phyloP scores from a whole-genome alignment of 2,888 invertebrate species.

The Tetranychus piercei region DNA sequence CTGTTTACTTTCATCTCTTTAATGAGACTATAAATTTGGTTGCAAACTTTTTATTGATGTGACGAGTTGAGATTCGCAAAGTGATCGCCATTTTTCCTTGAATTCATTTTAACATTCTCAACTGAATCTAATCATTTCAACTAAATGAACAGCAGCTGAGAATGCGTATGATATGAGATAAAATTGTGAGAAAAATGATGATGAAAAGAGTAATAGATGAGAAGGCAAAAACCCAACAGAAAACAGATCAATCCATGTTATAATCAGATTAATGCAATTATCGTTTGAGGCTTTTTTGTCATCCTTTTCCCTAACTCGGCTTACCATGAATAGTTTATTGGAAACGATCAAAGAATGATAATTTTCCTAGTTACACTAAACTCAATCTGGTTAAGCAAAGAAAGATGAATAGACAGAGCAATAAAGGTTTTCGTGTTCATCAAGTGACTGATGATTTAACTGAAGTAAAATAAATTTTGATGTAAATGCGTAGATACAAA shows the following conservation, averaged over 20 bases:
- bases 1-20: too few relatives aligned
- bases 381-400: too few relatives aligned
- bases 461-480: too few relatives aligned
- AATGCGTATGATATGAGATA: background rate
- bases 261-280: background rate
- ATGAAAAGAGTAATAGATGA: background rate
- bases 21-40: too few relatives aligned
- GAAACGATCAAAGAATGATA: background rate
- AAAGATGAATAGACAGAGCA: too few relatives aligned
- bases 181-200: background rate
- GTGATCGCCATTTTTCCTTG: too few relatives aligned
- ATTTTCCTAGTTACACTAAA: too few relatives aligned
- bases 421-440: too few relatives aligned
- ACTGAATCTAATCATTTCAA: background rate
- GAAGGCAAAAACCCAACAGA: background rate
- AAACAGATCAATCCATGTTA: background rate
- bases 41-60: too few relatives aligned
- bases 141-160: background rate
- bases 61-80: too few relatives aligned
- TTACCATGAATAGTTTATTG: background rate
- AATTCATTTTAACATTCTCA: background rate
- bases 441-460: too few relatives aligned
- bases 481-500: too few relatives aligned
- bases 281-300: background rate
- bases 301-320: background rate